phyloP scores from a whole-genome alignment of 2,888 invertebrate species.

The Drosophila cyrtoloma region DNA sequence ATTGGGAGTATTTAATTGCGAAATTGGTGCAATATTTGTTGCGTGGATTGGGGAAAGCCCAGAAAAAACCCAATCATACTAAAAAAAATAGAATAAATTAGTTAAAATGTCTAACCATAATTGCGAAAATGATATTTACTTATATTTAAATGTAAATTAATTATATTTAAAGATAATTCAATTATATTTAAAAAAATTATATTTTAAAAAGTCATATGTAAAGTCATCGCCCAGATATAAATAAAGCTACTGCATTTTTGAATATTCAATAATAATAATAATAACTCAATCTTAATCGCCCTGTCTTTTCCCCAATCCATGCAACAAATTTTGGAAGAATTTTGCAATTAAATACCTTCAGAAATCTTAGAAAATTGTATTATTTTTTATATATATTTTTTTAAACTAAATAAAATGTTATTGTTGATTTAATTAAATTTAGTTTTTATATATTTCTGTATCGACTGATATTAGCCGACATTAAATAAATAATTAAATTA shows the following conservation, averaged over 20 bases:
- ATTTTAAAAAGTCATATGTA: not conserved
- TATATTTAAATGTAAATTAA: not conserved
- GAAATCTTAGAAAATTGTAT: not conserved
- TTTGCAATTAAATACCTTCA: too few relatives aligned
- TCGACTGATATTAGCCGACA: accelerated
- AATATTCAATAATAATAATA: not conserved
- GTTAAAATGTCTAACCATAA: not conserved
- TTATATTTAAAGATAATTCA: accelerated
- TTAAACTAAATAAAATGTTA: not conserved
- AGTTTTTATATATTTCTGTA: not conserved
- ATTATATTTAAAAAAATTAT: not conserved
- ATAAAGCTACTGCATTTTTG: not conserved
- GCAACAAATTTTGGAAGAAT: not conserved
- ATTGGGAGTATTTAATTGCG: not conserved
- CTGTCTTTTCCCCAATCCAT: not conserved
- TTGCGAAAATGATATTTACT: not conserved
- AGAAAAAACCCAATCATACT: not conserved
- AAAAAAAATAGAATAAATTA: not conserved
- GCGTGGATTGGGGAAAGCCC: not conserved
- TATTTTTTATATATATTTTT: too few relatives aligned
- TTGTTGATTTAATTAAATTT: not conserved
- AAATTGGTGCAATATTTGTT: not conserved
- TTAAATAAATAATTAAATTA: not conserved
- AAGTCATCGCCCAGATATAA: not conserved
- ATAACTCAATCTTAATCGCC: not conserved